These are phyloP conservation scores for Trichogramma evanescens DNA, from an alignment of 2,888 invertebrate genomes.

Conservation along the genomic window DNA sequence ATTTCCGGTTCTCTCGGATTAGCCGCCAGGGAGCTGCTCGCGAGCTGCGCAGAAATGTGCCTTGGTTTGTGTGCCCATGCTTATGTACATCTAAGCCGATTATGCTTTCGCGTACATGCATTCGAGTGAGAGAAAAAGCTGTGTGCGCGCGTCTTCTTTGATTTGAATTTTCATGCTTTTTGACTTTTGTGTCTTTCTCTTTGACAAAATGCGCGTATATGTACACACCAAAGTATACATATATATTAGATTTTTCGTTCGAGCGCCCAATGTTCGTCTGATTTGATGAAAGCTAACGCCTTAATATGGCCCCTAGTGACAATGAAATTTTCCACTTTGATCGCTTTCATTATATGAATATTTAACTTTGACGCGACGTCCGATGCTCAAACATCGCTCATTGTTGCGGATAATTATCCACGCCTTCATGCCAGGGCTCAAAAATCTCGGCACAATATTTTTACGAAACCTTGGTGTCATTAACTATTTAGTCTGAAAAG, in stretches of 20 bases:
- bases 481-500: too few relatives aligned
- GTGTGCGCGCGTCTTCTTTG: slow-evolving; percentile 32
- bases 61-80: background rate
- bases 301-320: slow-evolving; percentile 12
- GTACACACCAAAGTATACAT: background rate
- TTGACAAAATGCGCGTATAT: background rate
- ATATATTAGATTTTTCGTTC: slow-evolving; percentile 2
- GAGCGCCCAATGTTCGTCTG: background rate
- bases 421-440: too few relatives aligned
- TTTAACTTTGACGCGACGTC: background rate
- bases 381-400: too few relatives aligned
- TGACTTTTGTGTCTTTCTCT: slow-evolving; percentile 23
- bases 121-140: background rate
- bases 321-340: slow-evolving; percentile 20
- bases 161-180: slow-evolving; percentile 34
- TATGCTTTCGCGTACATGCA: too few relatives aligned
- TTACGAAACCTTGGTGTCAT: too few relatives aligned
- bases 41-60: slow-evolving; percentile 25
- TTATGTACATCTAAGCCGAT: too few relatives aligned
- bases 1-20: slow-evolving; percentile 48
- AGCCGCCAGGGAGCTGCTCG: slow-evolving; percentile 25
- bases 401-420: too few relatives aligned
- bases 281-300: slow-evolving; percentile 16
- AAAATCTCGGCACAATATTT: too few relatives aligned
- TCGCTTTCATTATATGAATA: slow-evolving; percentile 6